A percentile compares a stretch with the other conserved stretches of the same genome.
Evolutionary conservation across 2,797 vertebrate species (phyloP).

Genomic region (Propithecus perrieri): DNA sequence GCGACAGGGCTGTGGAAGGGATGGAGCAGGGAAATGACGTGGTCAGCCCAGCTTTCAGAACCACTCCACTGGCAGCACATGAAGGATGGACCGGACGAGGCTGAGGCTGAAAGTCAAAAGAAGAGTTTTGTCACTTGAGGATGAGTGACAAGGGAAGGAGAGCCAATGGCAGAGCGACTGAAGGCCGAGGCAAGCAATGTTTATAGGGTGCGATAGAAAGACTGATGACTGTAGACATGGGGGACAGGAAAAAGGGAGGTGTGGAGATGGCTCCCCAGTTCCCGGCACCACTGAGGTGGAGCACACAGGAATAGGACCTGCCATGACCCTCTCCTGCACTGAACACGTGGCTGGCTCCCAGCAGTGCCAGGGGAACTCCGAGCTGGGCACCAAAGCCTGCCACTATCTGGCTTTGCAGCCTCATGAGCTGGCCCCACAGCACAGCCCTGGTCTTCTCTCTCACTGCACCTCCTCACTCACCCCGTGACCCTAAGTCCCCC

Average conservation of each 20-base stretch:
- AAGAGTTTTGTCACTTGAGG: neutral
- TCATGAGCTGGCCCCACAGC: neutral
- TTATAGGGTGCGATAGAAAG: neutral
- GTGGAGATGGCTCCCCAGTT: neutral
- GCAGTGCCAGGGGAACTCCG: neutral
- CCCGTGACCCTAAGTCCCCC: neutral
- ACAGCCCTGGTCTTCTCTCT: too few species aligned
- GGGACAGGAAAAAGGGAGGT: neutral
- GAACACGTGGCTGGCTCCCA: neutral
- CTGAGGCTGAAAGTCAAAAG: neutral
- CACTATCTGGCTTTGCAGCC: neutral
- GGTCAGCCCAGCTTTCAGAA: neutral
- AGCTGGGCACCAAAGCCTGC: neutral
- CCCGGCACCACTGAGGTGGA: neutral
- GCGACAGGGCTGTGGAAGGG: accelerated
- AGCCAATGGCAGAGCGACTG: neutral
- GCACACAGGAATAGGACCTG: neutral
- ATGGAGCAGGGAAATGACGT: neutral
- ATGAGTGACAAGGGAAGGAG: neutral
- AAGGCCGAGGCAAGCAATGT: too few species aligned
- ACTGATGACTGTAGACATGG: accelerated
- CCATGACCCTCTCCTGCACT: accelerated
- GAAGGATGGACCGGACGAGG: neutral
- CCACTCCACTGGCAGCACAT: neutral
- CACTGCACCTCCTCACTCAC: neutral